phyloP scores from a whole-genome alignment of 2,888 invertebrate species.

The Microdon myrmicae region DNA sequence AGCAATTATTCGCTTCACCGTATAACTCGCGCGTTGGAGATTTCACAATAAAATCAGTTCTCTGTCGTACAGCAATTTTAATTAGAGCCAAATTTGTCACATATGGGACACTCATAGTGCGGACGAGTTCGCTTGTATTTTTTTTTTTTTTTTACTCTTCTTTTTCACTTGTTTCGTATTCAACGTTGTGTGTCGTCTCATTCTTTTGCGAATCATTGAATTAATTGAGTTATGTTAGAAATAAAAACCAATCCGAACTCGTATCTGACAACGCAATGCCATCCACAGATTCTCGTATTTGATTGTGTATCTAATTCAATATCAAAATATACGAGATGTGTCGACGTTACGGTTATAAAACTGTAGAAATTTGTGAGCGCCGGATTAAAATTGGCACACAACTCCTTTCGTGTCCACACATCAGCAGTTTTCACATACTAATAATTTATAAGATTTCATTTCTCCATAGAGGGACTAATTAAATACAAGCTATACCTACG shows the following conservation, averaged over 20 bases:
- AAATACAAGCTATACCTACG: conserved; percentile 33
- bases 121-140: conserved; percentile 1
- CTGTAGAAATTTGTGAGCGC: neutral
- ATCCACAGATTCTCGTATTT: too few species aligned
- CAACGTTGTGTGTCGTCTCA: conserved; percentile 9
- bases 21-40: conserved; percentile 28
- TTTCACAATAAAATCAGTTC: conserved; percentile 47
- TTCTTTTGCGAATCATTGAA: conserved; percentile 34
- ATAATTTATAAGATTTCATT: conserved; percentile 41
- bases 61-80: conserved; percentile 53
- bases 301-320: too few species aligned
- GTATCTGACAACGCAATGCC: too few species aligned
- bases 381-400: conserved; percentile 28
- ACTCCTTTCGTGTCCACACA: conserved; percentile 27
- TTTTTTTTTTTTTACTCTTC: conserved; percentile 4
- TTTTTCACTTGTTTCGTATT: neutral
- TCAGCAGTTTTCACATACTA: conserved; percentile 42
- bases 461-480: conserved; percentile 46
- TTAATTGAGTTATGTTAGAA: conserved; percentile 49
- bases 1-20: conserved; percentile 53
- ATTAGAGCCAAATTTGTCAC: conserved; percentile 55
- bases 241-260: too few species aligned
- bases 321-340: too few species aligned
- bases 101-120: conserved; percentile 49
- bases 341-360: too few species aligned